Conservation (phyloP, 2,888 invertebrate genomes). For the Helicoverpa assulta region DNA sequence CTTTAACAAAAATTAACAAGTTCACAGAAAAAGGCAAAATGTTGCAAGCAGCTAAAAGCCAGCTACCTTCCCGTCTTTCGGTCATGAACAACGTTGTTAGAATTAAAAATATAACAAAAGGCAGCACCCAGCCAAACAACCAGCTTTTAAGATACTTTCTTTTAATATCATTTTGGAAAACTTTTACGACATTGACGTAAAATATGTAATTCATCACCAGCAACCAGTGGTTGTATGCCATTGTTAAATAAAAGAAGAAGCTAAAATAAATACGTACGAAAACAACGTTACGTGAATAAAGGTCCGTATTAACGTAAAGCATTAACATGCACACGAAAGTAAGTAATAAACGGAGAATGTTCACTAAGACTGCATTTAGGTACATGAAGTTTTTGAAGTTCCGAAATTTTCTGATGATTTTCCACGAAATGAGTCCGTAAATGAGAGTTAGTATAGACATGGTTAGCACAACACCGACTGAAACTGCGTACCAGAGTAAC, state of each 20-base stretch:
- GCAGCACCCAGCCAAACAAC: slow-evolving; percentile 37
- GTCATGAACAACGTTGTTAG: too few species aligned
- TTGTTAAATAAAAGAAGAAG: not conserved
- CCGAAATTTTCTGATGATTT: not conserved
- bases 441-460: not conserved
- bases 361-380: not conserved
- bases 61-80: too few species aligned
- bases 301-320: not conserved
- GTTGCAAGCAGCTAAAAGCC: too few species aligned
- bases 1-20: too few species aligned
- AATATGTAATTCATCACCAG: slow-evolving; percentile 40
- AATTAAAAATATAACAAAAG: not conserved
- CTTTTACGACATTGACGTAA: slow-evolving; percentile 41
- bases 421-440: not conserved
- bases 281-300: not conserved
- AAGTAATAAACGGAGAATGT: not conserved
- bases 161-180: slow-evolving; percentile 16
- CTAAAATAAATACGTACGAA: not conserved
- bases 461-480: too few species aligned
- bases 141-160: slow-evolving; percentile 38
- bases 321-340: not conserved
- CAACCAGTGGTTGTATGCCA: slow-evolving; percentile 18
- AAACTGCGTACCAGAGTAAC: too few species aligned
- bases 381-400: not conserved
- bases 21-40: too few species aligned